Evolutionary conservation across 2,113 vertebrate genomes (phyloP).

Genomic region (Sitta europaea): DNA sequence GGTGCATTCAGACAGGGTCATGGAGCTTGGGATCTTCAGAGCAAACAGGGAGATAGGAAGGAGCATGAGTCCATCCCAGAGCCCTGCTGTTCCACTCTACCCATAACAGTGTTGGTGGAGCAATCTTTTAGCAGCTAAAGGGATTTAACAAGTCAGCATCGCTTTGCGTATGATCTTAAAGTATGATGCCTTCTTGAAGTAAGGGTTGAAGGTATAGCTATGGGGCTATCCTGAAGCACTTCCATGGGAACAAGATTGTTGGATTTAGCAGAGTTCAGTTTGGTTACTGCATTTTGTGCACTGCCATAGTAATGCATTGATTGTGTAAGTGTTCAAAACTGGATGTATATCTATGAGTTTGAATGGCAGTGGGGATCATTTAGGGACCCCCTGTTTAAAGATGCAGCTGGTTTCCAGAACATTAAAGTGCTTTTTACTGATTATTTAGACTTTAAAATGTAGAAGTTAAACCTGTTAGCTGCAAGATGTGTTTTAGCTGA

Average conservation of each 20-base stretch:
- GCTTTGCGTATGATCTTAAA: not conserved
- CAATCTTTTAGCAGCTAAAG: not conserved
- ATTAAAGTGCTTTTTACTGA: not conserved
- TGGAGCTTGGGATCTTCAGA: not conserved
- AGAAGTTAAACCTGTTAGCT: not conserved
- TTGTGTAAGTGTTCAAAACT: not conserved
- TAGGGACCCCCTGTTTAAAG: not conserved
- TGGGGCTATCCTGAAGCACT: not conserved
- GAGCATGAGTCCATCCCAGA: not conserved
- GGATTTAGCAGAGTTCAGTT: not conserved
- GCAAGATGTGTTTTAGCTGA: not conserved
- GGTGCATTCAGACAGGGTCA: not conserved
- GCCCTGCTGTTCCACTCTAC: not conserved
- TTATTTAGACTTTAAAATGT: not conserved
- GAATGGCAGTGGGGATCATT: not conserved
- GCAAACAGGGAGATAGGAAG: not conserved
- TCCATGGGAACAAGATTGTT: not conserved
- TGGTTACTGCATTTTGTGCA: not conserved
- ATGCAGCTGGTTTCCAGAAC: not conserved
- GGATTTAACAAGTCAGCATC: not conserved
- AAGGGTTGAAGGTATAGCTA: not conserved
- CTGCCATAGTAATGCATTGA: not conserved
- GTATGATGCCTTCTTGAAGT: not conserved
- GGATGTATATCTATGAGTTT: not conserved
- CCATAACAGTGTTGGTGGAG: not conserved